These are phyloP conservation scores for Otocyon megalotis DNA, from an alignment of 2,113 vertebrate genomes.

Conservation along the genomic window DNA sequence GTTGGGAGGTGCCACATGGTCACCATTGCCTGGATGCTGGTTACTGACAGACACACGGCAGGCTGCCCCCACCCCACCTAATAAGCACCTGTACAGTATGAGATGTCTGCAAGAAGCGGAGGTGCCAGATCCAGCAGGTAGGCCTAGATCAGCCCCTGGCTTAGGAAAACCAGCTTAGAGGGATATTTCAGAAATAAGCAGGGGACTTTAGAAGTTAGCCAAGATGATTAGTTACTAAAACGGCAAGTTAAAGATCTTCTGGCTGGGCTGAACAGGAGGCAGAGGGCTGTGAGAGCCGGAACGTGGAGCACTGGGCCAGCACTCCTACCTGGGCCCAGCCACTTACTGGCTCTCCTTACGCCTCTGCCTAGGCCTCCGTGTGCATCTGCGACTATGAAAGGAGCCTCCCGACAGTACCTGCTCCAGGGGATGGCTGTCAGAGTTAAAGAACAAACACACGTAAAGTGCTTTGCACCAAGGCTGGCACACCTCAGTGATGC, in stretches of 20 bases:
- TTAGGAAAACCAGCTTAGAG: background rate
- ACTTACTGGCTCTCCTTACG: background rate
- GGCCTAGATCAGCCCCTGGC: background rate
- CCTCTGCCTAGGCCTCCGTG: too few species aligned
- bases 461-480: rapidly evolving
- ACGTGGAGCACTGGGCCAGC: background rate
- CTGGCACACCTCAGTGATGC: too few species aligned
- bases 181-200: background rate
- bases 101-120: too few species aligned
- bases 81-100: rapidly evolving
- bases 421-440: rapidly evolving
- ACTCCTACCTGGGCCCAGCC: background rate
- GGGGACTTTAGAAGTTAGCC: background rate
- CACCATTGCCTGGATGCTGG: background rate
- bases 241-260: background rate
- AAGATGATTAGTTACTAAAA: background rate
- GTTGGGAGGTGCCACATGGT: background rate
- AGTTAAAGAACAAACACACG: background rate
- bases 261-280: background rate
- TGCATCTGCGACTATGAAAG: background rate
- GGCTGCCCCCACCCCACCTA: background rate
- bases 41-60: background rate
- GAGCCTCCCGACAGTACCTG: too few species aligned
- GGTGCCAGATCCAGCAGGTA: background rate
- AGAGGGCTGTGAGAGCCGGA: too few species aligned